Evolutionary conservation across 2,113 vertebrate genomes (phyloP).

Genomic region (Ursus arctos): DNA sequence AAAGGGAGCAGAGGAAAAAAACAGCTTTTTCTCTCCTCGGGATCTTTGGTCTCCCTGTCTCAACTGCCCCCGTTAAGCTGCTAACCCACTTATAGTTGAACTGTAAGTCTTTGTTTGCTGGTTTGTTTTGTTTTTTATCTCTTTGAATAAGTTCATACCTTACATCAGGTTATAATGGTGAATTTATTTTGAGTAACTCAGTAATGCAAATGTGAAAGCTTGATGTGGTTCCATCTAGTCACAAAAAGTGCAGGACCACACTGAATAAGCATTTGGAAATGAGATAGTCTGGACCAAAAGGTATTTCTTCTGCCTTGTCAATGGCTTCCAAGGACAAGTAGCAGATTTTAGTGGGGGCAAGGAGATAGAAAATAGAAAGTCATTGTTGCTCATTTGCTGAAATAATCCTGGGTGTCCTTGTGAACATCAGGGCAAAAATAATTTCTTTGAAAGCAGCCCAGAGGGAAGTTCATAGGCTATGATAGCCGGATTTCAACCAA

Average conservation of each 20-base stretch:
- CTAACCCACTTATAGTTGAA: not conserved
- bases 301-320: not conserved
- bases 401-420: not conserved
- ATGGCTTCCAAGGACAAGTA: not conserved
- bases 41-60: not conserved
- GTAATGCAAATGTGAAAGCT: not conserved
- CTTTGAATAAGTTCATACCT: not conserved
- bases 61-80: not conserved
- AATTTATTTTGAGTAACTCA: conserved; percentile 22
- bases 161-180: not conserved
- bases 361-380: not conserved
- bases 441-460: not conserved
- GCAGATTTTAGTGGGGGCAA: not conserved
- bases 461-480: not conserved
- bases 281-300: not conserved
- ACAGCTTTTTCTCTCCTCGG: not conserved
- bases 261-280: not conserved
- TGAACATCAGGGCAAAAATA: not conserved
- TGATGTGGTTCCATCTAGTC: not conserved
- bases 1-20: not conserved
- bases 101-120: not conserved
- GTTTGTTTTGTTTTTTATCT: not conserved
- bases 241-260: not conserved
- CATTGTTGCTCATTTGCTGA: not conserved
- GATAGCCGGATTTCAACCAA: not conserved